phyloP scores from a whole-genome alignment of 2,888 invertebrate genomes.

The Venusia cambrica region DNA sequence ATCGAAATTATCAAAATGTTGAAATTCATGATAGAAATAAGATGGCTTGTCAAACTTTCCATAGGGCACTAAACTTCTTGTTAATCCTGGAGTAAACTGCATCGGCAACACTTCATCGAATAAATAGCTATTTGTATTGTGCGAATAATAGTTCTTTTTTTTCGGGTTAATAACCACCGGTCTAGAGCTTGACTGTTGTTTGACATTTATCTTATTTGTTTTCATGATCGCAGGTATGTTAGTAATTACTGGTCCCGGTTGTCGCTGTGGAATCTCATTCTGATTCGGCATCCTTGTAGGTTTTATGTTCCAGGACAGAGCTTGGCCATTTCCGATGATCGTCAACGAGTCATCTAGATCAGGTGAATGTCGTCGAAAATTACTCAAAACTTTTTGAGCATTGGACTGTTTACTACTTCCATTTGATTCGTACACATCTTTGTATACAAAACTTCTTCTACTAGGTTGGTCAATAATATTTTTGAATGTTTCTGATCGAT shows the following conservation, averaged over 20 bases:
- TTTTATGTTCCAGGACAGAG: conserved; percentile 1
- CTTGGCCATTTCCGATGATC: conserved; percentile 4
- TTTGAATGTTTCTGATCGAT: too few species aligned
- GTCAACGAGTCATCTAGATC: conserved; percentile 8
- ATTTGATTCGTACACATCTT: conserved; percentile 4
- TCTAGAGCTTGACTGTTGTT: conserved; percentile 18
- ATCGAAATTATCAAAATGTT: conserved; percentile 50
- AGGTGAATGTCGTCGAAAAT: conserved; percentile 10
- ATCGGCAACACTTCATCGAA: conserved; percentile 32
- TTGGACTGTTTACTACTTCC: conserved; percentile 10
- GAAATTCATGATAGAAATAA: conserved; percentile 51
- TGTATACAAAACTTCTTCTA: too few species aligned
- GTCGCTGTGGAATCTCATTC: conserved; percentile 4
- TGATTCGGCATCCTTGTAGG: conserved; percentile 13
- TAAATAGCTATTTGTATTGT: conserved; percentile 32
- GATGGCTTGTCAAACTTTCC: conserved; percentile 33
- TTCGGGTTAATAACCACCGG: conserved; percentile 32
- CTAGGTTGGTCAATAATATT: too few species aligned
- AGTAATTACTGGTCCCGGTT: too few species aligned
- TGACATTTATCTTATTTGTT: conserved; percentile 11
- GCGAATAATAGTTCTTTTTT: conserved; percentile 31
- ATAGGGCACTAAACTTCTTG: conserved; percentile 24
- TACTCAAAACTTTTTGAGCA: conserved; percentile 10
- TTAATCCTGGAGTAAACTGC: conserved; percentile 21
- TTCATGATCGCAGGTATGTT: conserved; percentile 7